Evolutionary conservation across 53 echinoderm and acorn worm genomes (phyloP), one percentile per base, ranked within the genome.

Genomic region (Antedon mediterranea): DNA sequence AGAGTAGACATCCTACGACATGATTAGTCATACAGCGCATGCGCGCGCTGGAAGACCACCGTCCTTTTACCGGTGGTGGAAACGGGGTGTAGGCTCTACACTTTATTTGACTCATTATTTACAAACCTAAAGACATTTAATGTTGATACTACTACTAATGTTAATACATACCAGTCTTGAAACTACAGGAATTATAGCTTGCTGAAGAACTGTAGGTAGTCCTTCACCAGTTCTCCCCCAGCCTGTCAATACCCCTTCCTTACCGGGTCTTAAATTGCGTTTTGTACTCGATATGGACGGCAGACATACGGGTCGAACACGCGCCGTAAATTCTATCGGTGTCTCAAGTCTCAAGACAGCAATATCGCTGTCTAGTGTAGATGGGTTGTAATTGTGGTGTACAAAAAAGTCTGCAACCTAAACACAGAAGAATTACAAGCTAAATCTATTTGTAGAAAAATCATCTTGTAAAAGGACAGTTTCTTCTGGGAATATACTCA

Each of bases 321-420:
- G 32, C 33, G 32, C 33, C 0, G 76, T 76, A 7, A 33, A 33
- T 11, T 32, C 9, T n/a, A 34, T 28, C 8, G 76, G 6, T 2
- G 3, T 32, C 34, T 32, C 32, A 28, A 76, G 34, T 76, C 76
- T 32, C 0, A 76, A 20, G 23, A 76, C 28, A 7, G 76, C 76
- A 0, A 76, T 76, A 34, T 76, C 76, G 26, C 34, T 28, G 0
- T 76, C 76, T 7, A 76, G 34, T 7, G 32, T 76, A 28, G 33
- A 33, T 33, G 76, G 76, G 23, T 76, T 28, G 34, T 33, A 76
- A 7, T 76, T 31, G 26, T 31, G 34, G 33, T 76, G 76, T 4
- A 76, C 76, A 23, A 33, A 34, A 34, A 76, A 33, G 33, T 76
- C 76, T 26, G 76, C 23, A 31, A 76, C 76, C 76, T 76, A 29